Evolutionary conservation across 2,113 vertebrate species (phyloP).

Genomic region (Acanthisitta chloris): DNA sequence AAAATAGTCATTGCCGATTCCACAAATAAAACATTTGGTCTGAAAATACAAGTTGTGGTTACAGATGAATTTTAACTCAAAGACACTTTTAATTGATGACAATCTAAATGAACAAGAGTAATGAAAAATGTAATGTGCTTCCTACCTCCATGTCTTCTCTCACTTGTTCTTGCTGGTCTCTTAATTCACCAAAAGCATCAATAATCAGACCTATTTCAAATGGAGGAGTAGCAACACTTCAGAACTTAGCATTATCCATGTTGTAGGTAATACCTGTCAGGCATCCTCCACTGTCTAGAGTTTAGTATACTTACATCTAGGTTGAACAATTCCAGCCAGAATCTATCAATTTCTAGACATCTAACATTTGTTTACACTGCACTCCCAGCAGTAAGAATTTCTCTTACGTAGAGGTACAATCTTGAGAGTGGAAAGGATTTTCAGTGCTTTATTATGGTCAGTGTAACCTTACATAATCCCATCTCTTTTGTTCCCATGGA

Average conservation of each 20-base stretch:
- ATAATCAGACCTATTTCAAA: slow-evolving; percentile 91
- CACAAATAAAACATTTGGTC: slow-evolving; percentile 99
- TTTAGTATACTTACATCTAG: neutral
- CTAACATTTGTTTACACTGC: neutral
- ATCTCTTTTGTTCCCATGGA: neutral
- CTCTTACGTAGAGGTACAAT: neutral
- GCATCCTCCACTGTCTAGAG: neutral
- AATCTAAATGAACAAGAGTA: neutral
- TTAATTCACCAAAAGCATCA: slow-evolving; percentile 95
- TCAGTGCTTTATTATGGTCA: neutral
- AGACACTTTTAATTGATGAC: neutral
- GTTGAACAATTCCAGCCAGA: neutral
- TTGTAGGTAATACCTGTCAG: neutral
- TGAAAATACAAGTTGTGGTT: slow-evolving; percentile 60
- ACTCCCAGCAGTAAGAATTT: neutral
- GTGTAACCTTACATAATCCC: neutral
- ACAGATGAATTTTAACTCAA: neutral
- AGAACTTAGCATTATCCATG: neutral
- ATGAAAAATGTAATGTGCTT: neutral
- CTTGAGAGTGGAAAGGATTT: neutral
- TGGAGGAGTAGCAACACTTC: neutral
- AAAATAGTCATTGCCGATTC: slow-evolving; percentile 98
- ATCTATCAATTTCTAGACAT: neutral
- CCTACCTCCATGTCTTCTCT: slow-evolving; percentile 97
- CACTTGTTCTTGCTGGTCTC: slow-evolving; percentile 98